A percentile compares a stretch with the other conserved stretches of the same genome.
phyloP scores from a whole-genome alignment of 2,113 vertebrate species.

The Megaceryle torquata region DNA sequence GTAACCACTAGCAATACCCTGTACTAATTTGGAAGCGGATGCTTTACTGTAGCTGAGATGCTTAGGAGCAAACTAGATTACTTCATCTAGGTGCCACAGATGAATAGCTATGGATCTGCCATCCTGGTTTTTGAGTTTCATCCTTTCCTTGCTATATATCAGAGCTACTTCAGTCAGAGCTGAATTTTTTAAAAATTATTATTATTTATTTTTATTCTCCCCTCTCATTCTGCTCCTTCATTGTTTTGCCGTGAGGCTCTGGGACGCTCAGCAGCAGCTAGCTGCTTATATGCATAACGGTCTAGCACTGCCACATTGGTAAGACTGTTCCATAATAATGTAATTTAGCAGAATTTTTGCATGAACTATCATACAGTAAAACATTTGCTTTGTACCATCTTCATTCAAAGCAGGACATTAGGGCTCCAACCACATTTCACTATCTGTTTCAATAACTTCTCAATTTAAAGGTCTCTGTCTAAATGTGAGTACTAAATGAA shows the following conservation, averaged over 20 bases:
- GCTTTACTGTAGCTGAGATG: not conserved
- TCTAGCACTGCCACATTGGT: not conserved
- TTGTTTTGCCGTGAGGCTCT: not conserved
- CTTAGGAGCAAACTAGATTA: not conserved
- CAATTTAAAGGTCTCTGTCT: constrained; percentile 67
- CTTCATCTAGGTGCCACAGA: not conserved
- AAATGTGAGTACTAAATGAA: constrained; percentile 70
- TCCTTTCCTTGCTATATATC: not conserved
- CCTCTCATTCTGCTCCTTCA: not conserved
- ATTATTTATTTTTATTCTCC: not conserved
- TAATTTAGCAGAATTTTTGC: constrained; percentile 10
- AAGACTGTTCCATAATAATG: not conserved
- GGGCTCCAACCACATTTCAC: constrained; percentile 55
- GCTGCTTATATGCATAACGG: not conserved
- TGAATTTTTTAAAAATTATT: not conserved
- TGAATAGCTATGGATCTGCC: not conserved
- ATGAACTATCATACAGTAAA: constrained; percentile 28
- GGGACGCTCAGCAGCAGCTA: not conserved
- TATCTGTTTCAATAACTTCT: constrained; percentile 74
- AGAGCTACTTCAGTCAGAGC: not conserved
- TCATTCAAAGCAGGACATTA: constrained; percentile 41
- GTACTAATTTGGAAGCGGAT: not conserved
- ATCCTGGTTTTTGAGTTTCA: not conserved
- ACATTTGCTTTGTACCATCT: constrained; percentile 46
- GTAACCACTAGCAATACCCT: not conserved